Conservation (phyloP, 2,888 invertebrate species). For the Apamea epomidion region DNA sequence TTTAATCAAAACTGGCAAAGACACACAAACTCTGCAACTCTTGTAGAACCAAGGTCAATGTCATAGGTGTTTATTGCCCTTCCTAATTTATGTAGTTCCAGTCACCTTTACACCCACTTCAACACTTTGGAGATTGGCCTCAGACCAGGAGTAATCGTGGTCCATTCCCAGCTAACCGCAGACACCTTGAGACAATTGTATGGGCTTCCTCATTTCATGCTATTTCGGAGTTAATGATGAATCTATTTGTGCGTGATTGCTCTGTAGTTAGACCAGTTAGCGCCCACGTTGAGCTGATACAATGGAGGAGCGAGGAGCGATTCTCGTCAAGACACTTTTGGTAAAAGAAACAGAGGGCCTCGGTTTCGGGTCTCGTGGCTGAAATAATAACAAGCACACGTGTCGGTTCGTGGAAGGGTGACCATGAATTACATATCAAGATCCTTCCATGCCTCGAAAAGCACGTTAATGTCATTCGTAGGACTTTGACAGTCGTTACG, state of each 20-base stretch:
- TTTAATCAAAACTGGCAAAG: neutral
- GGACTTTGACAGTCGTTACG: too few relatives aligned
- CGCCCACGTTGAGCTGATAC: slow-evolving; percentile 46
- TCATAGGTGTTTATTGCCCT: neutral
- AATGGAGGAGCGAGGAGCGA: neutral
- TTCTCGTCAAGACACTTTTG: neutral
- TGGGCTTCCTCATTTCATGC: slow-evolving; percentile 51
- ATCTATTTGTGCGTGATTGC: slow-evolving; percentile 58
- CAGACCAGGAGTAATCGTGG: slow-evolving; percentile 17
- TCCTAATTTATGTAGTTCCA: neutral
- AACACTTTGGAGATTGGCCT: neutral
- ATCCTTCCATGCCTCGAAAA: too few relatives aligned
- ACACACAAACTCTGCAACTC: neutral
- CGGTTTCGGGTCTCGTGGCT: too few relatives aligned
- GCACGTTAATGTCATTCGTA: too few relatives aligned
- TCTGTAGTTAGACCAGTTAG: slow-evolving; percentile 14
- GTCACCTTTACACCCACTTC: slow-evolving; percentile 17
- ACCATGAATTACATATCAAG: too few relatives aligned
- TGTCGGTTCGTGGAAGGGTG: too few relatives aligned
- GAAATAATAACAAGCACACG: too few relatives aligned
- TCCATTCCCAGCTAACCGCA: slow-evolving; percentile 21
- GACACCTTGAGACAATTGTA: slow-evolving; percentile 53
- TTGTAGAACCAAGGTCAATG: neutral
- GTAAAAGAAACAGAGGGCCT: too few relatives aligned
- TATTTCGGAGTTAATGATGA: slow-evolving; percentile 46